Conservation (phyloP, 1,140 invertebrate species). For the Meloidogyne chitwoodi region DNA sequence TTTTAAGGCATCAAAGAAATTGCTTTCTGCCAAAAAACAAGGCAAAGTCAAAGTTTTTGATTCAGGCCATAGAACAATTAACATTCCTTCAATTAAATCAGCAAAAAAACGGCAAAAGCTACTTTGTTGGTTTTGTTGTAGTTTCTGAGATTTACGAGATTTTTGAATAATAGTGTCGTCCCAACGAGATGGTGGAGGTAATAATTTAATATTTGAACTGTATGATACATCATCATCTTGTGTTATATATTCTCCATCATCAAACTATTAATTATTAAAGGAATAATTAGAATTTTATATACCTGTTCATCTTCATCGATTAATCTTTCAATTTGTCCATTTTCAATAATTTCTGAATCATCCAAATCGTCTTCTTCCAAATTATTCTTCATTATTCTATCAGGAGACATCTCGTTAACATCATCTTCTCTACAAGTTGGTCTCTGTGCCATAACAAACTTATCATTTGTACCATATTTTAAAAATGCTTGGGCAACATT, state of each 20-base stretch:
- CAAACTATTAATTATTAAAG: background rate
- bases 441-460: background rate
- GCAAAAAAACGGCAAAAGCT: background rate
- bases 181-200: constrained; percentile 12
- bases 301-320: background rate
- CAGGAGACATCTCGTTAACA: background rate
- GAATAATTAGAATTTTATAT: background rate
- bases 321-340: background rate
- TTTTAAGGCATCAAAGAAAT: constrained; percentile 40
- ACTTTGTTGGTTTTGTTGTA: background rate
- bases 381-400: background rate
- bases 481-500: constrained; percentile 16
- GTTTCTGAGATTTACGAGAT: background rate
- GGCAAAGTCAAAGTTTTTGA: constrained; percentile 36
- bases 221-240: constrained; percentile 3
- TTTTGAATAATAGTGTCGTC: background rate
- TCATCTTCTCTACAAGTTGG: background rate
- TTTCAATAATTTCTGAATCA: background rate
- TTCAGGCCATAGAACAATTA: constrained; percentile 35
- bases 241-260: background rate
- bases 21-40: constrained; percentile 36
- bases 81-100: constrained; percentile 7
- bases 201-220: background rate
- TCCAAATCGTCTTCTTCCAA: background rate
- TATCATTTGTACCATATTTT: constrained; percentile 7